Conservation (phyloP, 2,888 invertebrate genomes). For the Eristalis pertinax region DNA sequence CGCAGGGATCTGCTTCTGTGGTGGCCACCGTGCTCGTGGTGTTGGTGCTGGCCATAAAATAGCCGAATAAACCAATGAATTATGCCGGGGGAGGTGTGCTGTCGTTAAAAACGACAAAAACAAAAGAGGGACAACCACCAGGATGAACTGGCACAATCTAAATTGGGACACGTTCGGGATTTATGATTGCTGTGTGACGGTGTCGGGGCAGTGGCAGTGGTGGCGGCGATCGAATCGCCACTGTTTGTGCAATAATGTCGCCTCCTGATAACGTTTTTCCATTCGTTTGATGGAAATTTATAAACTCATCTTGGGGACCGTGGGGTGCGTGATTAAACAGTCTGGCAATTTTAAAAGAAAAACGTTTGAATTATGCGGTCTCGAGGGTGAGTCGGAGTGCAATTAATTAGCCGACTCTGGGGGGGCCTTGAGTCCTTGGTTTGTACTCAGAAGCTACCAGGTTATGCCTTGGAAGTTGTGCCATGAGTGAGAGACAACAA, state of each 20-base stretch:
- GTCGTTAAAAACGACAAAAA: conserved; percentile 56
- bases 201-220: neutral
- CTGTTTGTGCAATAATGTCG: neutral
- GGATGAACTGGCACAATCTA: conserved; percentile 44
- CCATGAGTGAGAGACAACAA: neutral
- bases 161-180: conserved; percentile 68
- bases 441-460: too few species aligned
- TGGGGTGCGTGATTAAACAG: neutral
- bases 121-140: neutral
- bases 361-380: neutral
- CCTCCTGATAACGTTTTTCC: neutral
- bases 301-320: neutral
- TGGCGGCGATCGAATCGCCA: neutral
- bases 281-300: neutral
- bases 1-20: conserved; percentile 27
- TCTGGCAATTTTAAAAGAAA: neutral
- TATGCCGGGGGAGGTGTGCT: conserved; percentile 55
- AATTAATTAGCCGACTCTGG: too few species aligned
- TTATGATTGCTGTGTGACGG: conserved; percentile 29
- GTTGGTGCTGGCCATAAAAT: conserved; percentile 40
- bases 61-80: conserved; percentile 66
- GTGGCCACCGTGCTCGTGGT: neutral
- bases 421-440: too few species aligned
- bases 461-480: too few species aligned
- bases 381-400: neutral